Evolutionary conservation across 2,797 vertebrate species (phyloP).

Genomic region (Falco columbarius): DNA sequence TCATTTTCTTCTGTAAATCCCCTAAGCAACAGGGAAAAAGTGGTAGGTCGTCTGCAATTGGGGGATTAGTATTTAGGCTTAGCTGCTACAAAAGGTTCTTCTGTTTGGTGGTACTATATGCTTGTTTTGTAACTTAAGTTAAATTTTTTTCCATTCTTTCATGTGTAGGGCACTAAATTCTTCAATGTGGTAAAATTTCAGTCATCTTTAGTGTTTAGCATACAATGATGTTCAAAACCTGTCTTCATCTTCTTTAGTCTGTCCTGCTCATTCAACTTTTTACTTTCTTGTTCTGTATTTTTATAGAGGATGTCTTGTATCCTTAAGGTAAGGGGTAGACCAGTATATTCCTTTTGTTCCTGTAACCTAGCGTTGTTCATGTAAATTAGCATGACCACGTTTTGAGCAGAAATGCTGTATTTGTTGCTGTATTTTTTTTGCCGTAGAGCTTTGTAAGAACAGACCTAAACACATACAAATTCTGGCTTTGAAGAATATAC

Average conservation of each 20-base stretch:
- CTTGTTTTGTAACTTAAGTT: neutral
- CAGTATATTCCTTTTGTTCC: neutral
- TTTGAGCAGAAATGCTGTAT: neutral
- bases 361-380: neutral
- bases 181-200: neutral
- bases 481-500: neutral
- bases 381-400: neutral
- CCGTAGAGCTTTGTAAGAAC: neutral
- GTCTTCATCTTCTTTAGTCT: neutral
- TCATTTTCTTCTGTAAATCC: neutral
- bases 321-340: neutral
- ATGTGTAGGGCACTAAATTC: neutral
- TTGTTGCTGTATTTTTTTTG: neutral
- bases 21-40: neutral
- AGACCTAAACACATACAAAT: neutral
- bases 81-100: neutral
- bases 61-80: neutral
- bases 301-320: slow-evolving; percentile 25
- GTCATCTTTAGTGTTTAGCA: neutral
- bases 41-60: neutral
- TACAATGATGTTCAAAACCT: neutral
- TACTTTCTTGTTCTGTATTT: slow-evolving; percentile 26
- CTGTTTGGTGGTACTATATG: neutral
- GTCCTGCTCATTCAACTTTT: slow-evolving; percentile 39
- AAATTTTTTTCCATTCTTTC: neutral